phyloP scores from a whole-genome alignment of 2,113 vertebrate genomes.

The Bungarus multicinctus region DNA sequence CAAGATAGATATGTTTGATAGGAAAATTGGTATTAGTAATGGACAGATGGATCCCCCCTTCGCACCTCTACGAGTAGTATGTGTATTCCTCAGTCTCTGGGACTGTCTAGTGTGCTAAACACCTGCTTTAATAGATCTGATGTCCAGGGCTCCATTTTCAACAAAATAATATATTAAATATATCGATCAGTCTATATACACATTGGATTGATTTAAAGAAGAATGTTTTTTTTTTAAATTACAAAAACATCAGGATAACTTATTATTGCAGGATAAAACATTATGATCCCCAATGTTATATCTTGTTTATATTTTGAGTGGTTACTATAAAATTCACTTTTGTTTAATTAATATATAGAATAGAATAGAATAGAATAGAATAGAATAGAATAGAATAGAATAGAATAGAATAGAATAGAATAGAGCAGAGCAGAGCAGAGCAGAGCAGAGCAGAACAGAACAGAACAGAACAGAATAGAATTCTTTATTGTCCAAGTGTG shows the following conservation, averaged over 20 bases:
- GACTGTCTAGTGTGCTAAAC: neutral
- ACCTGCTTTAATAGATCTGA: neutral
- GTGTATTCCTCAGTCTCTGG: neutral
- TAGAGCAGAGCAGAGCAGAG: too few species aligned
- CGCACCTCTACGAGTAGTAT: neutral
- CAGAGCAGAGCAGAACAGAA: too few species aligned
- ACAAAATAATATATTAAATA: neutral
- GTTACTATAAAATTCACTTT: neutral
- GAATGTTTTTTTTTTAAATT: neutral
- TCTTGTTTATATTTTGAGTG: neutral
- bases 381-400: too few species aligned
- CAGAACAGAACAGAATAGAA: too few species aligned
- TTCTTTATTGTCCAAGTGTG: too few species aligned
- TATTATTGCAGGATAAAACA: neutral
- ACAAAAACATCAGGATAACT: neutral
- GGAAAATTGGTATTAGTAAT: neutral
- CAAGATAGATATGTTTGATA: neutral
- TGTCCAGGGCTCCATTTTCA: neutral
- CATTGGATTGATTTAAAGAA: neutral
- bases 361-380: too few species aligned
- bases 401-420: too few species aligned
- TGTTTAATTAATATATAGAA: neutral
- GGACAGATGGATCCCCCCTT: neutral
- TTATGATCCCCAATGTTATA: neutral
- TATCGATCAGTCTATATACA: neutral